A percentile compares a stretch with the other conserved stretches of the same genome.
Evolutionary conservation across 2,888 invertebrate species (phyloP).

Genomic region (Leistus spinibarbis): DNA sequence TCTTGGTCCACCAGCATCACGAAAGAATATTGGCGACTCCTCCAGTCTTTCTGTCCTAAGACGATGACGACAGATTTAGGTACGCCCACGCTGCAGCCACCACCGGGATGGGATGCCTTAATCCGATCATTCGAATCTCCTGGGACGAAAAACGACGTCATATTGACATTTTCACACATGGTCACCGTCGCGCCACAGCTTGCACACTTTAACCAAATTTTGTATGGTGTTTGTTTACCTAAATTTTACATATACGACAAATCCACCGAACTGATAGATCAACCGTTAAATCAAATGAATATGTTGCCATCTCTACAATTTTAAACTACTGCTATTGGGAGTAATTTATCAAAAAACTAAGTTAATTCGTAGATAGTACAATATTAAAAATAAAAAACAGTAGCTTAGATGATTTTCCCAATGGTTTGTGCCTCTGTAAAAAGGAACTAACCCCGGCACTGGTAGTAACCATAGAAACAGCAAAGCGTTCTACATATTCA

Average conservation of each 20-base stretch:
- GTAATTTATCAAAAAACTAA: too few species aligned
- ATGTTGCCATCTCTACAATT: not conserved
- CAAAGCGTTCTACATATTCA: too few species aligned
- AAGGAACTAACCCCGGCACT: too few species aligned
- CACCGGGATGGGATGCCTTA: constrained; percentile 13
- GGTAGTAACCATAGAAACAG: too few species aligned
- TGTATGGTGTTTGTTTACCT: constrained; percentile 24
- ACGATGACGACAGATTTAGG: not conserved
- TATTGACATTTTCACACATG: constrained; percentile 39
- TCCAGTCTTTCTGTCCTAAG: not conserved
- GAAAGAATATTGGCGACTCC: constrained; percentile 25
- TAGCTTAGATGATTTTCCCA: too few species aligned
- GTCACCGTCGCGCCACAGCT: constrained; percentile 10
- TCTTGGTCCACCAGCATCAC: not conserved
- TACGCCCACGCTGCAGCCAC: not conserved
- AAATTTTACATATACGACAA: constrained; percentile 26
- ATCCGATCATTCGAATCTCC: constrained; percentile 35
- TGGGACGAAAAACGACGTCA: constrained; percentile 27
- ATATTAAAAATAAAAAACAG: too few species aligned
- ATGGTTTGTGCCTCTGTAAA: too few species aligned
- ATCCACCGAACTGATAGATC: not conserved
- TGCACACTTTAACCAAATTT: constrained; percentile 30
- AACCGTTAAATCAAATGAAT: not conserved
- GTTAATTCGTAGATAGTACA: too few species aligned
- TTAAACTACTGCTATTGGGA: too few species aligned